phyloP scores from a whole-genome alignment of 2,113 vertebrate species.

The Cephalopterus ornatus region DNA sequence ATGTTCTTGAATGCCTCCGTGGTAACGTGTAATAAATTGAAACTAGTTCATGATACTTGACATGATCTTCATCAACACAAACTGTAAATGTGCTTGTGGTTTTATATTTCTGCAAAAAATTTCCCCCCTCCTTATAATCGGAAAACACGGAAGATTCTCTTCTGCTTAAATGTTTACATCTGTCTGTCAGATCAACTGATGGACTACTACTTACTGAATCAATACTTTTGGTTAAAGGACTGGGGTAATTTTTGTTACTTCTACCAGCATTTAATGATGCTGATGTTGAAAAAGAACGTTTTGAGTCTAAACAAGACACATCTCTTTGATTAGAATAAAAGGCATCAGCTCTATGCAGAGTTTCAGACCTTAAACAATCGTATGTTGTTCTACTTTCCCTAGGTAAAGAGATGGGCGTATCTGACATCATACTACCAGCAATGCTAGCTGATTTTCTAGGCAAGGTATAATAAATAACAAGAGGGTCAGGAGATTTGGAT shows the following conservation, averaged over 20 bases:
- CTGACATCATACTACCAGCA: constrained; percentile 20
- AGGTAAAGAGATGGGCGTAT: constrained; percentile 15
- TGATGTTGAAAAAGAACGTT: neutral
- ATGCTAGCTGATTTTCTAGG: constrained; percentile 69
- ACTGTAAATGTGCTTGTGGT: constrained; percentile 75
- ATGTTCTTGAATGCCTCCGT: constrained; percentile 65
- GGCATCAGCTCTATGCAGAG: neutral
- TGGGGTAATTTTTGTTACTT: neutral
- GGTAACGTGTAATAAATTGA: constrained; percentile 79
- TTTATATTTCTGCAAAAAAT: constrained; percentile 72
- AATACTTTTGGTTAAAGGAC: neutral
- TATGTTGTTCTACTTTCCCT: constrained; percentile 1
- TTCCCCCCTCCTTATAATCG: constrained; percentile 18
- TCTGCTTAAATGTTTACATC: neutral
- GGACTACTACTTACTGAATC: neutral
- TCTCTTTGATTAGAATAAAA: constrained; percentile 1
- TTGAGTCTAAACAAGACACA: neutral
- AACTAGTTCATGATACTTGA: constrained; percentile 76
- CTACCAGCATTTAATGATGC: neutral
- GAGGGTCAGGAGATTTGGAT: constrained; percentile 2
- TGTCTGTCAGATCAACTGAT: neutral
- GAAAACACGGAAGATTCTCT: constrained; percentile 25
- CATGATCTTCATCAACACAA: constrained; percentile 74
- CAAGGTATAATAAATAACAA: constrained; percentile 61
- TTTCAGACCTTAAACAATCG: neutral